Evolutionary conservation across 2,888 invertebrate species (phyloP), one percentile per base, ranked within the genome.

Genomic region (Caenorhabditis wallacei): DNA sequence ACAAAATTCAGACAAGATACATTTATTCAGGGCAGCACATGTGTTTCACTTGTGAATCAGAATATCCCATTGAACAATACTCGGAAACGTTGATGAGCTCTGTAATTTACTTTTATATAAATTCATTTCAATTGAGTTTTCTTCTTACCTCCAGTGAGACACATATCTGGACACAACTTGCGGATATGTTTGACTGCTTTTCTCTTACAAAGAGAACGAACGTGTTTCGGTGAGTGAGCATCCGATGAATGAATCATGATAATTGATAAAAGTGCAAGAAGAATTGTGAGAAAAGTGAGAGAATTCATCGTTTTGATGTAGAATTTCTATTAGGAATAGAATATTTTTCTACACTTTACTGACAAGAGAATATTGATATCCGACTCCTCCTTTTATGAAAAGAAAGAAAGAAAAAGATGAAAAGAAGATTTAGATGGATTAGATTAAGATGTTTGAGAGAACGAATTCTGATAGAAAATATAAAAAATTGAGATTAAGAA

Each of bases 21-120:
- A 0, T 7, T 61, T 63, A 26, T 4, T 63, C 63, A 8, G 63
- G 63, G 24, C 63, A 63, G 16, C 63, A 63, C 8, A 63, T 63
- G 63, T 46, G 43, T 30, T 46, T 63, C 13, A 63, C 26, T 63
- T 63, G 63, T 24, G 43, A 24, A 46, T 63, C 63, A n/a, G 63
- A 63, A 26, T 63, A 63, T 46, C 63, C 63, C 63, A 63, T 63
- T 16, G 22, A n/a, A 46, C 63, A 63, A 24, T 46, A 63, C 26
- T 63, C 63, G 26, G 43, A 46, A 0, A 63, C 43, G 7, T 63
- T 46, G 16, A 63, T 16, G n/a, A 46, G 22, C 1, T 63, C 63
- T 63, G 46, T 18, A 46, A 46, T 40, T 24, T 13, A 40, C 16
- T 18, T 22, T 8, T 2, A 3, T 22, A 57, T 30, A 46, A 24